A percentile compares a stretch with the other conserved stretches of the same genome.
Evolutionary conservation across 2,113 vertebrate genomes (phyloP).

Genomic region (Oryctolagus cuniculus): DNA sequence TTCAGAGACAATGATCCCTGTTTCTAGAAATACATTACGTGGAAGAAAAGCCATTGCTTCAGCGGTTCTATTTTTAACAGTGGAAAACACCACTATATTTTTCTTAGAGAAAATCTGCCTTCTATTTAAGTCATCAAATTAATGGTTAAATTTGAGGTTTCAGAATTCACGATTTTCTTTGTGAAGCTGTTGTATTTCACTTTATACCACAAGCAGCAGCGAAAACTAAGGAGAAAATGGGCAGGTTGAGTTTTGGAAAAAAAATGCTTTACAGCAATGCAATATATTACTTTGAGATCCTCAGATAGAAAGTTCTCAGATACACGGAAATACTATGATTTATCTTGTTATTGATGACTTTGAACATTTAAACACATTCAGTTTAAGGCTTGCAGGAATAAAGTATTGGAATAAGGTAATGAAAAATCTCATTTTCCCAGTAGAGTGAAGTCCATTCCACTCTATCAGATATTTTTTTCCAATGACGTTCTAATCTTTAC

Average conservation of each 20-base stretch:
- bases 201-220: not conserved
- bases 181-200: conserved; percentile 37
- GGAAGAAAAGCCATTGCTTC: conserved; percentile 79
- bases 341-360: conserved; percentile 56
- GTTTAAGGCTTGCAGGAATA: conserved; percentile 51
- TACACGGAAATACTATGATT: not conserved
- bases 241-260: not conserved
- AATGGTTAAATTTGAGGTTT: conserved; percentile 72
- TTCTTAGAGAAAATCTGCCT: conserved; percentile 78
- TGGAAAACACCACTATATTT: conserved; percentile 64
- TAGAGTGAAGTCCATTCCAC: not conserved
- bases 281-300: conserved; percentile 23
- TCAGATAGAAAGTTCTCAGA: conserved; percentile 30
- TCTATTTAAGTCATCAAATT: conserved; percentile 76
- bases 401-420: conserved; percentile 43
- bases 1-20: conserved; percentile 85
- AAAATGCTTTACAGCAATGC: not conserved
- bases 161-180: conserved; percentile 62
- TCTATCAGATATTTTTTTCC: conserved; percentile 20
- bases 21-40: conserved; percentile 81
- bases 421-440: not conserved
- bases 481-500: conserved; percentile 52
- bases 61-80: conserved; percentile 78
- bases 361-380: conserved; percentile 7
- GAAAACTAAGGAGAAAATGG: not conserved